Conservation (phyloP, 2,888 invertebrate genomes). For the Plagodis dolabraria region DNA sequence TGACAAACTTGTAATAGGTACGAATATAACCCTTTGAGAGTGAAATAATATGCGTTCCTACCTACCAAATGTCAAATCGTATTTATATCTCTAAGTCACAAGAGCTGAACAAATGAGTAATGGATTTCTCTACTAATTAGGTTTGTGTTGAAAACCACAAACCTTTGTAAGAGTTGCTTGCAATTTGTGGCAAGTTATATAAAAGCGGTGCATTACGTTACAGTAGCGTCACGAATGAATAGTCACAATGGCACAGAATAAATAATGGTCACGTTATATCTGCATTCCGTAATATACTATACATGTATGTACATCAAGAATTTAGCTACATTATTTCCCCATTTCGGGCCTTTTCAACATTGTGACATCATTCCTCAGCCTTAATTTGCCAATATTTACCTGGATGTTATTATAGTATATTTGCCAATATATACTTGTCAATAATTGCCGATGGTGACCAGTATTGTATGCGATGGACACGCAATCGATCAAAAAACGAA, state of each 20-base stretch:
- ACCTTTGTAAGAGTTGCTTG: background rate
- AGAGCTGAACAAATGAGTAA: conserved; percentile 4
- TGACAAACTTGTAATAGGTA: too few species aligned
- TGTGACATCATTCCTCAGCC: too few species aligned
- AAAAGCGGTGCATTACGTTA: conserved; percentile 18
- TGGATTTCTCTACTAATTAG: conserved; percentile 23
- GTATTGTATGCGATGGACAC: too few species aligned
- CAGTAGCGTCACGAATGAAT: conserved; percentile 11
- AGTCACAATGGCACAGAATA: conserved; percentile 1
- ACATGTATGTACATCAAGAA: conserved; percentile 4
- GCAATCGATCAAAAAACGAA: too few species aligned
- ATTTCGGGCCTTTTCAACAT: conserved; percentile 21
- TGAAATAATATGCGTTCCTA: too few species aligned
- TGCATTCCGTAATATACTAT: background rate
- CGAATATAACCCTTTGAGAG: too few species aligned
- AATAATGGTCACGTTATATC: background rate
- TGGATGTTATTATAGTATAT: too few species aligned
- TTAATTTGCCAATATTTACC: too few species aligned
- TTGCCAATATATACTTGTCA: too few species aligned
- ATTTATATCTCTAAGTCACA: background rate
- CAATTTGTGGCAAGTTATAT: conserved; percentile 8
- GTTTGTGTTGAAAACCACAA: conserved; percentile 20
- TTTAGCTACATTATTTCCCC: conserved; percentile 19
- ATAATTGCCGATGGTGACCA: background rate
- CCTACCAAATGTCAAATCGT: background rate